Evolutionary conservation across 2,797 vertebrate genomes (phyloP).

Genomic region (Sarcoramphus papa): DNA sequence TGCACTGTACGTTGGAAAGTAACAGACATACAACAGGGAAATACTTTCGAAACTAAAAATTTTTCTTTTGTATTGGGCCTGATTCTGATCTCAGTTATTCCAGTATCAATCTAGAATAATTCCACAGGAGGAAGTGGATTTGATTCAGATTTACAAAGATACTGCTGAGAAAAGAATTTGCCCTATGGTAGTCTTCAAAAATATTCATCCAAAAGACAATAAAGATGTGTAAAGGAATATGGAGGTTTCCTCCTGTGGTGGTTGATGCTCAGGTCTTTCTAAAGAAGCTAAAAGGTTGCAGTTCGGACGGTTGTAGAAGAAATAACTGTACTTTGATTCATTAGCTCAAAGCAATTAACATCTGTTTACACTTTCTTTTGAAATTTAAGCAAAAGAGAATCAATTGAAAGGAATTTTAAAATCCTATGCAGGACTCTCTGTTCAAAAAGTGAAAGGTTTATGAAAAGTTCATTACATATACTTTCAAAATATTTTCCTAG

Average conservation of each 20-base stretch:
- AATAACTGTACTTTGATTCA: neutral
- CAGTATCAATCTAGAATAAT: neutral
- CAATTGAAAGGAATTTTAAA: neutral
- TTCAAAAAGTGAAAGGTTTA: slow-evolving; percentile 6
- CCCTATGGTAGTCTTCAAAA: neutral
- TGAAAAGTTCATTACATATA: neutral
- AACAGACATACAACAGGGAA: neutral
- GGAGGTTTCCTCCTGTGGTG: neutral
- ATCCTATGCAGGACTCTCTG: neutral
- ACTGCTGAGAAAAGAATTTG: neutral
- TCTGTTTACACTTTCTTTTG: slow-evolving; percentile 38
- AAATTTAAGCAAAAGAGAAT: neutral
- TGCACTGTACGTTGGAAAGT: slow-evolving; percentile 17
- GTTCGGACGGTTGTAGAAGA: neutral
- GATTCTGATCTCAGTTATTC: neutral
- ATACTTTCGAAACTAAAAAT: neutral
- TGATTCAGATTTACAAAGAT: neutral
- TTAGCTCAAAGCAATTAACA: neutral
- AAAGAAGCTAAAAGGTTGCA: neutral
- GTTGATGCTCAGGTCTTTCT: neutral
- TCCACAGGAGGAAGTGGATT: neutral
- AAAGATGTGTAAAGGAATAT: neutral
- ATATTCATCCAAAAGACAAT: neutral
- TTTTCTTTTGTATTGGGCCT: neutral
- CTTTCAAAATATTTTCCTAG: slow-evolving; percentile 55